phyloP scores from a whole-genome alignment of 1,140 invertebrate genomes.

The Tenebrio molitor region DNA sequence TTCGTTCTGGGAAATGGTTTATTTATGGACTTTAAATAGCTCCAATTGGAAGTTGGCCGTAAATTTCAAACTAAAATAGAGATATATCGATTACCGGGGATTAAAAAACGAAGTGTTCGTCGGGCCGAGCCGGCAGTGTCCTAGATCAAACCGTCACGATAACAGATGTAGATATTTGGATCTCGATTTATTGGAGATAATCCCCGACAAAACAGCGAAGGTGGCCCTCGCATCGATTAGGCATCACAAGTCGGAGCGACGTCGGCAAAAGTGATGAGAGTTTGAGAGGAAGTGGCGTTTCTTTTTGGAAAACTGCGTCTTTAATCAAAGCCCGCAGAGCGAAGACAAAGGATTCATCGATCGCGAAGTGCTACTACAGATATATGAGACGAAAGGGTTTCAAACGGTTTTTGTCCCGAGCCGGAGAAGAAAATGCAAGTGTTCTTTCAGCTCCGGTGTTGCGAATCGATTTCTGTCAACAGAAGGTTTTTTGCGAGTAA shows the following conservation, averaged over 20 bases:
- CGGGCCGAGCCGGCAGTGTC: too few species aligned
- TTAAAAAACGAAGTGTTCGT: slow-evolving; percentile 12
- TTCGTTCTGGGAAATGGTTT: too few species aligned
- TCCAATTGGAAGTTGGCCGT: not conserved
- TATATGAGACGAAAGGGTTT: slow-evolving; percentile 34
- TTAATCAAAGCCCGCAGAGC: slow-evolving; percentile 16
- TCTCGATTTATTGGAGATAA: too few species aligned
- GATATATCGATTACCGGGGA: slow-evolving; percentile 14
- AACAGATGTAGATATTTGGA: too few species aligned
- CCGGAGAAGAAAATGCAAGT: slow-evolving; percentile 12
- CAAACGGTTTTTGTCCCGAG: slow-evolving; percentile 8
- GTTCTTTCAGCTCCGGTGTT: not conserved
- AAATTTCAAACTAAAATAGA: slow-evolving; percentile 7
- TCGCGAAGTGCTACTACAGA: not conserved
- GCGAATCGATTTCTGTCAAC: not conserved
- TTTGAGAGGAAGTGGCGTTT: too few species aligned
- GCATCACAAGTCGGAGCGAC: not conserved
- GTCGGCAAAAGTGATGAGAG: slow-evolving; percentile 24
- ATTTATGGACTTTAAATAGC: slow-evolving; percentile 17
- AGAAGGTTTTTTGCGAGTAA: slow-evolving; percentile 8
- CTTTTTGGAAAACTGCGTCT: slow-evolving; percentile 2
- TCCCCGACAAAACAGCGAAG: too few species aligned
- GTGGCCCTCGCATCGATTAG: slow-evolving; percentile 11
- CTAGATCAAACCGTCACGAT: too few species aligned
- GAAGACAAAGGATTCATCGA: slow-evolving; percentile 22